phyloP scores from a whole-genome alignment of 2,888 invertebrate species.

The Proisotoma minuta region DNA sequence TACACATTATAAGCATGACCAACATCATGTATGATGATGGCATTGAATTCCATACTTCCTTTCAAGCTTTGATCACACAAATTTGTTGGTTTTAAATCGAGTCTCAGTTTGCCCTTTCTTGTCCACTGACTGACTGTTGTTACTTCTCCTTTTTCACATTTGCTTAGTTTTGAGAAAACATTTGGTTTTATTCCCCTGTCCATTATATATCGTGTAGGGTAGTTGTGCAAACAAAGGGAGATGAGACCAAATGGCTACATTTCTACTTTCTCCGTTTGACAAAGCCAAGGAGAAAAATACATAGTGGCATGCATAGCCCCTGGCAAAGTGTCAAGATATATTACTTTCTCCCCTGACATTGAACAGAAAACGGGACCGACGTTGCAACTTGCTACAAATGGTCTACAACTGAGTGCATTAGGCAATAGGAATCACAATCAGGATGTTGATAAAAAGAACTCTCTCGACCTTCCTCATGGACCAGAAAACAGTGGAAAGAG shows the following conservation, averaged over 20 bases:
- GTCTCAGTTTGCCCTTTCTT: neutral
- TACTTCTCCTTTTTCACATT: neutral
- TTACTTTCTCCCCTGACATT: slow-evolving; percentile 26
- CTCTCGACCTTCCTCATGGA: too few relatives aligned
- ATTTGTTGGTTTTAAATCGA: too few relatives aligned
- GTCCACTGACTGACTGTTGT: neutral
- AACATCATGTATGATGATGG: too few relatives aligned
- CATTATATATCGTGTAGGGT: neutral
- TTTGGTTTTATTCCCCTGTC: neutral
- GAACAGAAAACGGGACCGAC: slow-evolving; percentile 10
- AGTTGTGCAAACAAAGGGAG: slow-evolving; percentile 10
- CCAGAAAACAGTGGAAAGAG: too few relatives aligned
- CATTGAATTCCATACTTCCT: too few relatives aligned
- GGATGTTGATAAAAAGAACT: too few relatives aligned
- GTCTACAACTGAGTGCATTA: too few relatives aligned
- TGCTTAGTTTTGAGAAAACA: neutral
- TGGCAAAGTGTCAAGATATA: slow-evolving; percentile 35
- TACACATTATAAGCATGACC: too few relatives aligned
- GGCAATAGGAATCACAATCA: neutral
- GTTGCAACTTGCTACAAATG: neutral
- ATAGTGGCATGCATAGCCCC: slow-evolving; percentile 17
- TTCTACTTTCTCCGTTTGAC: neutral
- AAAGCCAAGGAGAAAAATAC: too few relatives aligned
- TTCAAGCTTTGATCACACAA: too few relatives aligned
- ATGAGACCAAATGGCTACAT: too few relatives aligned